Base-by-base conservation (phyloP, 2,888 invertebrate species). In the Homarus gammarus region DNA sequence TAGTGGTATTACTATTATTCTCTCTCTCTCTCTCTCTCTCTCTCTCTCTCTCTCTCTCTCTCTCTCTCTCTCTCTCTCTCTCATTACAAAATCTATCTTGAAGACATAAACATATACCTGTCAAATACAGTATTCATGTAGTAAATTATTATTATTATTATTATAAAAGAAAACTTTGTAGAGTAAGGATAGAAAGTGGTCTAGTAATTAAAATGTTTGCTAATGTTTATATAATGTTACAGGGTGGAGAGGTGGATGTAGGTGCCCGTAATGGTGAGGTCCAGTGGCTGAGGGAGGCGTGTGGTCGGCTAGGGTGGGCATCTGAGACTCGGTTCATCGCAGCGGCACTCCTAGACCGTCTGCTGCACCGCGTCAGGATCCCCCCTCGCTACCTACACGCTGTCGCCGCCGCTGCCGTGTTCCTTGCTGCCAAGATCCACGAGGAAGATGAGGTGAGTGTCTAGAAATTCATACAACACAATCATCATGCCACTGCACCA, bases 361-460 rank as follows among this genome's bases (percentile, higher is more conserved):
- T 89, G 22, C 61, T 89, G 31, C 79, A 56, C 51, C 56, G 78
- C 2, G 89, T 89, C 36, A 51, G 72, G 61, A 70, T 89, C 18
- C 83, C 84, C 15, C 84, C 84, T 12, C 78, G 84, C 12, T 89
- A 89, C 79, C 79, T 89, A 12, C 84, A 84, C 40, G 84, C 89
- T n/a, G 89, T 89, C 12, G 84, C 84, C 1, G 84, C 89, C 12
- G 89, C 89, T 2, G 79, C 89, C 92, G 93, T 94, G 88, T 94
- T 94, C 92, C 93, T 94, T 90, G 94, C 94, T 91, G 93, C 94
- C 92, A 94, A 94, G 93, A 93, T 93, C 92, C 93, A 93, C 89
- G 94, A 94, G 92, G 94, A 94, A 93, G 94, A 94, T 93, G 94
- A 94, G 92, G 94, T 94, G 92, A 92, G 93, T 89, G 36, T 0